Evolutionary conservation across 2,113 vertebrate species (phyloP).

Genomic region (Corvus hawaiiensis): DNA sequence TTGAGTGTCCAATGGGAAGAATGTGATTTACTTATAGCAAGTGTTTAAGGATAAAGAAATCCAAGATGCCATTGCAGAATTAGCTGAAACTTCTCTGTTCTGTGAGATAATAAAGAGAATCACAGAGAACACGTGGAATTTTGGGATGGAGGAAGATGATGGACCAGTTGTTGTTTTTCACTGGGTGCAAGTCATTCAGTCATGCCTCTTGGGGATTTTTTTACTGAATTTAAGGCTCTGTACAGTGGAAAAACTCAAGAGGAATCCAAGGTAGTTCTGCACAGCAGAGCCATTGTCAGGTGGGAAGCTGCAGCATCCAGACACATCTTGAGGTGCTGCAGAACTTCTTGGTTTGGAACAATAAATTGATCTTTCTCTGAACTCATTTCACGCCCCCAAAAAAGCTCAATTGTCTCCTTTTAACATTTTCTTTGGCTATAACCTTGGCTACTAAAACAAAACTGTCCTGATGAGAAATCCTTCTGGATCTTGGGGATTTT

Average conservation of each 20-base stretch:
- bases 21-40: background rate
- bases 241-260: background rate
- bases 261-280: background rate
- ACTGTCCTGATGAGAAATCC: background rate
- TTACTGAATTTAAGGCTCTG: background rate
- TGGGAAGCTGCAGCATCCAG: background rate
- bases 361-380: background rate
- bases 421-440: background rate
- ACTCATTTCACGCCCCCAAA: background rate
- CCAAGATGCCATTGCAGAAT: background rate
- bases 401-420: background rate
- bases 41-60: background rate
- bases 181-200: background rate
- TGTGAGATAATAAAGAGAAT: background rate
- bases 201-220: background rate
- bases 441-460: background rate
- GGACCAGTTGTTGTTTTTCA: fast-evolving
- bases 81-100: background rate
- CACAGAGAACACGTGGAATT: background rate
- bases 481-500: background rate
- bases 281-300: background rate
- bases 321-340: background rate
- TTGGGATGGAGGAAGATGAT: background rate
- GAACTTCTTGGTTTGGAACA: background rate
- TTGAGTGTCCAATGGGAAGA: background rate